These are phyloP conservation scores for Peromyscus californicus DNA, from an alignment of 2,113 vertebrate genomes.

Conservation along the genomic window DNA sequence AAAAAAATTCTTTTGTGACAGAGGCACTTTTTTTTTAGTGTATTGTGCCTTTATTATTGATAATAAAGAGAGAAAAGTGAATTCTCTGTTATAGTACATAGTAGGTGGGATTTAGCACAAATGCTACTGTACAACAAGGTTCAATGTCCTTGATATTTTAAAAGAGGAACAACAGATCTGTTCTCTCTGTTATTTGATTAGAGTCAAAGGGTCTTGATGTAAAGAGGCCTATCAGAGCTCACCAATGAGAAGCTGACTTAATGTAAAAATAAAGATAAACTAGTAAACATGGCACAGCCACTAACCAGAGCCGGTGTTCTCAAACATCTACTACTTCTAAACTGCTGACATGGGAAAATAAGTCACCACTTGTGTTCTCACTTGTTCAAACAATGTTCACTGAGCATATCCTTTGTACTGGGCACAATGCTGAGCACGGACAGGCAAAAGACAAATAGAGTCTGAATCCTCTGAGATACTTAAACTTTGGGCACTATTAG, in stretches of 20 bases:
- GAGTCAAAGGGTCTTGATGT: conserved; percentile 33
- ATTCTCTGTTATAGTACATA: background rate
- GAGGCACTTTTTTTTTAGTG: conserved; percentile 26
- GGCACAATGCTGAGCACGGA: background rate
- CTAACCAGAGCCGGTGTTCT: background rate
- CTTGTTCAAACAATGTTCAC: background rate
- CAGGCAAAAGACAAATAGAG: background rate
- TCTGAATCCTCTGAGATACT: background rate
- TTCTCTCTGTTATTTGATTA: background rate
- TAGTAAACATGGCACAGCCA: background rate
- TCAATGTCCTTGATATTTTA: background rate
- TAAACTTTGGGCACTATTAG: background rate
- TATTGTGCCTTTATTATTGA: background rate
- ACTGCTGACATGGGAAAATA: background rate
- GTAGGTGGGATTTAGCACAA: background rate
- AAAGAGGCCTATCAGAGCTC: background rate
- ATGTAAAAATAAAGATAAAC: too few species aligned
- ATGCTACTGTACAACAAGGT: background rate
- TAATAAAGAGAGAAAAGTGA: background rate
- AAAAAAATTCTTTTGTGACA: background rate
- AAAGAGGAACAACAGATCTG: background rate
- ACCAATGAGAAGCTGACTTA: background rate
- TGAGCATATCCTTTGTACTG: background rate
- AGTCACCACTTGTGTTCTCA: background rate
- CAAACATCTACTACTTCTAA: conserved; percentile 2